A percentile compares a stretch with the other conserved stretches of the same genome.
Evolutionary conservation across 2,113 vertebrate genomes (phyloP).

Genomic region (Misgurnus anguillicaudatus): DNA sequence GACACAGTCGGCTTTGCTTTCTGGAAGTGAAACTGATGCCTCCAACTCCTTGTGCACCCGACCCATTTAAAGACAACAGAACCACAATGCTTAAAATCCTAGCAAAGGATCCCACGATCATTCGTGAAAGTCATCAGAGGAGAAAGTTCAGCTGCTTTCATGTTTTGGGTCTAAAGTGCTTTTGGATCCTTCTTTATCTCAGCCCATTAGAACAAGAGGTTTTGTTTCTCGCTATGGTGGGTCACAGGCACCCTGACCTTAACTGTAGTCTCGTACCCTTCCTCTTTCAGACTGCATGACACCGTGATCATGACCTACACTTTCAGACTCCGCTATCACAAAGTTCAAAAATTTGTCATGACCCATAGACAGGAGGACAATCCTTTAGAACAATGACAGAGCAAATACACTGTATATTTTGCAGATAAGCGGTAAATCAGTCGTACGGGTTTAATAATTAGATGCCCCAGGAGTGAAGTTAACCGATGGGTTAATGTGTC

Average conservation of each 20-base stretch:
- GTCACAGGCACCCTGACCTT: constrained; percentile 4
- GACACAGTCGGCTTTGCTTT: not conserved
- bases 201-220: constrained; percentile 80
- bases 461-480: not conserved
- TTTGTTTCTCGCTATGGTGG: constrained; percentile 76
- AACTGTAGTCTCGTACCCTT: not conserved
- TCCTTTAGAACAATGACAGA: not conserved
- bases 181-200: constrained; percentile 73
- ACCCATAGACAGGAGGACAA: not conserved
- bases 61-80: constrained; percentile 54
- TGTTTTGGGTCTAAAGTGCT: constrained; percentile 80
- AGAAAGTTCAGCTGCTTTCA: constrained; percentile 82
- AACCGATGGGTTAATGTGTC: constrained; percentile 4
- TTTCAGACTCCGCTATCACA: not conserved
- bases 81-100: constrained; percentile 89
- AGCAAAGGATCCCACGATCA: constrained; percentile 81
- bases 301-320: not conserved
- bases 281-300: not conserved
- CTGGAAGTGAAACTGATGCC: constrained; percentile 33
- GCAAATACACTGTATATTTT: not conserved
- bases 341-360: not conserved
- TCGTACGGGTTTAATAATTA: constrained; percentile 23
- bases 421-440: not conserved
- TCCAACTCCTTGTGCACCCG: constrained; percentile 41
- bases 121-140: constrained; percentile 93